Evolutionary conservation across 2,888 invertebrate genomes (phyloP).

Genomic region (Cataglyphis albicans): DNA sequence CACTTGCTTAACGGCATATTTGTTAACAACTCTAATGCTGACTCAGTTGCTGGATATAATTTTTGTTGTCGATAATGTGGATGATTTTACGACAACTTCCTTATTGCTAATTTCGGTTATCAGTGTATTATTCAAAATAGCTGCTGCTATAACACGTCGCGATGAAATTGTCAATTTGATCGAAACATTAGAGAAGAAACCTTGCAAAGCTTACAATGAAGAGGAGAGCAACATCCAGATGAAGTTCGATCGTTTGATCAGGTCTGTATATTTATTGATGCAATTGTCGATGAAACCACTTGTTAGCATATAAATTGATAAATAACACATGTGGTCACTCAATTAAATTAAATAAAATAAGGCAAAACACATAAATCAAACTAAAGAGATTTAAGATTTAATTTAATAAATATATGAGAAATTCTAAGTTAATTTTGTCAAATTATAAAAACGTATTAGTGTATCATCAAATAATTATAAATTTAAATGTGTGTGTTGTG

Average conservation of each 20-base stretch:
- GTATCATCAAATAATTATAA: neutral
- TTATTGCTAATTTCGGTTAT: neutral
- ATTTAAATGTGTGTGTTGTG: neutral
- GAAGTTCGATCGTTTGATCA: slow-evolving; percentile 36
- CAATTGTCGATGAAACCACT: neutral
- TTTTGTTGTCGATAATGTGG: slow-evolving; percentile 14
- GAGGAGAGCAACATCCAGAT: slow-evolving; percentile 17
- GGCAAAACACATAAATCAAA: neutral
- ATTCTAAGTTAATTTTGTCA: neutral
- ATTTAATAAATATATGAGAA: neutral
- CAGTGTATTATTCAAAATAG: neutral
- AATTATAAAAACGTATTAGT: neutral
- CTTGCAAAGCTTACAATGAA: neutral
- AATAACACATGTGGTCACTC: neutral
- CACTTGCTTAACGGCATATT: neutral
- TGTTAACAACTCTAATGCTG: neutral
- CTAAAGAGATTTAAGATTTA: neutral
- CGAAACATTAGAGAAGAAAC: neutral
- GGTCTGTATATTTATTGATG: slow-evolving; percentile 14
- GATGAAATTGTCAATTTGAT: neutral
- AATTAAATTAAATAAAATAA: neutral
- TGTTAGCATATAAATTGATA: neutral
- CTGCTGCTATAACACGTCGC: neutral
- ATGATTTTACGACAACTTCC: neutral
- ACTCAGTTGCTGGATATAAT: slow-evolving; percentile 20